Base-by-base conservation (phyloP, 2,113 vertebrate species). In the Smithornis capensis region DNA sequence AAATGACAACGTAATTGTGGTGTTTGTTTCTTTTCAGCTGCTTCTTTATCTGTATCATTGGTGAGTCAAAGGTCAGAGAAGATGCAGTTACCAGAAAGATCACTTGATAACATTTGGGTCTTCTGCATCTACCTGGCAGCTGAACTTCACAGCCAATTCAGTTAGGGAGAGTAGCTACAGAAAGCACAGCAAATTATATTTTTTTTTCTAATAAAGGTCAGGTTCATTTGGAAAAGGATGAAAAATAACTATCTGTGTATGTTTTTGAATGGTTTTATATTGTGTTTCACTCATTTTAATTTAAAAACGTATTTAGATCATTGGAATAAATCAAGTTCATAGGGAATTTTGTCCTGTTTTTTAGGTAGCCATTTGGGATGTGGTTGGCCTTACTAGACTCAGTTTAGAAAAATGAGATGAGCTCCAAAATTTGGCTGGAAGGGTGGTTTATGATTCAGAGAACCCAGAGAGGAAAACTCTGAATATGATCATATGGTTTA, bases 21-120 rank as follows among this genome's bases (percentile, higher is more conserved):
- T 59, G 33, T 69, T 93, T 96, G 45, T 31, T 80, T 91, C 50
- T 88, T 88, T 88, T 83, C 57, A 90, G 84, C 59, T 91, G 64
- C 40, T 83, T 95, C 63, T 91, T 91, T 68, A n/a, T 77, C 23
- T 35, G 33, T 85, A 27, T 33, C 3, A 37, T 74, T 74, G 70
- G 28, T 63, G 63, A 87, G 78, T n/a, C 87, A 83, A 55, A 77
- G 75, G 80, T 90, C 75, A 88, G 78, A 50, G 71, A 47, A 89
- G 25, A 24, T 3, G 1, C 23, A 52, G 42, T 82, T 87, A 85
- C 31, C 57, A 83, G 24, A 67, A 83, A 93, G 64, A 77, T 88
- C 64, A 59, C 50, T 82, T 91, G 42, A 65, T 83, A 86, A 80
- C 50, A 50, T 84, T 16, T 55, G 21, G 37, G 33, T 44, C 59